Base-by-base conservation (phyloP, 2,888 invertebrate species). In the Coecobrya sp. region DNA sequence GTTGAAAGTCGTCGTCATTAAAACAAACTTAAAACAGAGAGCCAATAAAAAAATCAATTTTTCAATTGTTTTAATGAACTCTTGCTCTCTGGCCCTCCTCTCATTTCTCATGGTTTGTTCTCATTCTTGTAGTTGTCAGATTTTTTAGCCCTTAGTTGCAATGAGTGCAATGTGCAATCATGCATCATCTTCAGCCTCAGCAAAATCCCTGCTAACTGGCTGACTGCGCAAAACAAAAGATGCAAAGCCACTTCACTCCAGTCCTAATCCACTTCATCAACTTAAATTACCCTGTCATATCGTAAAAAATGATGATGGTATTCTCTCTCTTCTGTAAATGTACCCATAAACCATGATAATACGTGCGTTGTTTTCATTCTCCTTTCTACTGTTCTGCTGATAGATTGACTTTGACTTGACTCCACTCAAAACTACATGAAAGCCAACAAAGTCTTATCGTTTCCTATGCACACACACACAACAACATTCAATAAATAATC, bases 231-330 rank as follows among this genome's bases (percentile, higher is more conserved):
- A 84, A 92, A 92, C 88, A 92, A 88, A 52, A 82, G 45, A 70
- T 52, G 70, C 62, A 81, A 62, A 65, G 82, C 27, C 65, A 85
- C 45, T 68, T 49, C 25, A 85, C 68, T 85, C 45, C 45, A 65
- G 11, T 68, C 59, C 82, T 62, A 82, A 82, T 88, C 76, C 88
- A 82, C 92, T 87, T 88, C 86, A 90, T 90, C 90, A 90, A 86
- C 11, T 76, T 59, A 84, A 89, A 90, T 90, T 90, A 79, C 86
- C 90, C 90, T 85, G 85, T 90, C 85, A 84, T 76, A 76, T 86
- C 62, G 19, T 85, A 49, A 86, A 73, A 76, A 88, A 55, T 87
- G 62, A 62, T 59, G 42, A 65, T 81, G 36, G 42, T 81, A 52
- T 16, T n/a, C 59, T 59, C 19, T 59, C 27, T 62, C 22, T 19